Evolutionary conservation across 2,888 invertebrate genomes (phyloP).

Genomic region (Epinotia demarniana): DNA sequence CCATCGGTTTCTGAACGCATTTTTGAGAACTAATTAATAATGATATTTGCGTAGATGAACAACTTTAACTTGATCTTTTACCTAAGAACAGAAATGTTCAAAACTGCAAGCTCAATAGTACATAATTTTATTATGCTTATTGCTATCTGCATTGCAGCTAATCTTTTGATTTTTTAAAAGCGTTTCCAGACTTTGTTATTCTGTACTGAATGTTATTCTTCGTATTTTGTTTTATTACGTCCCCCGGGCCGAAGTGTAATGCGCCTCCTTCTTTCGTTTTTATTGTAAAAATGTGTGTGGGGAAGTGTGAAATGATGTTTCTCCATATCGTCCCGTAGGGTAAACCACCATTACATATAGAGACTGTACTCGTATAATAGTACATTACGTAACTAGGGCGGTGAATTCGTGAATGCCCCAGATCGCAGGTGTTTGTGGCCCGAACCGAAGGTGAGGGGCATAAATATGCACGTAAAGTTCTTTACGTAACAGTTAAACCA

Average conservation of each 20-base stretch:
- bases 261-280: conserved; percentile 54
- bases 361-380: too few relatives aligned
- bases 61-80: not conserved
- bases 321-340: conserved; percentile 63
- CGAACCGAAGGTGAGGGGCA: too few relatives aligned
- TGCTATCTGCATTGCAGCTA: not conserved
- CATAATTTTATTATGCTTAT: too few relatives aligned
- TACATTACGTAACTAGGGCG: too few relatives aligned
- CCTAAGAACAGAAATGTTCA: not conserved
- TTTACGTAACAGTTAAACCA: not conserved
- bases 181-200: conserved; percentile 19
- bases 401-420: too few relatives aligned
- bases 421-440: too few relatives aligned
- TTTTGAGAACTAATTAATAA: too few relatives aligned
- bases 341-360: conserved; percentile 52
- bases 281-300: conserved; percentile 57
- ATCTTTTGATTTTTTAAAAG: conserved; percentile 13
- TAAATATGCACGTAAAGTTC: too few relatives aligned
- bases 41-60: too few relatives aligned
- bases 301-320: conserved; percentile 66
- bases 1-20: too few relatives aligned
- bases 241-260: conserved; percentile 54
- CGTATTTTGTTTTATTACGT: conserved; percentile 49
- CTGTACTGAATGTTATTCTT: conserved; percentile 36
- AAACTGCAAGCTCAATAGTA: not conserved